phyloP scores from a whole-genome alignment of 1,140 invertebrate species.

The Drosophila setifemur region DNA sequence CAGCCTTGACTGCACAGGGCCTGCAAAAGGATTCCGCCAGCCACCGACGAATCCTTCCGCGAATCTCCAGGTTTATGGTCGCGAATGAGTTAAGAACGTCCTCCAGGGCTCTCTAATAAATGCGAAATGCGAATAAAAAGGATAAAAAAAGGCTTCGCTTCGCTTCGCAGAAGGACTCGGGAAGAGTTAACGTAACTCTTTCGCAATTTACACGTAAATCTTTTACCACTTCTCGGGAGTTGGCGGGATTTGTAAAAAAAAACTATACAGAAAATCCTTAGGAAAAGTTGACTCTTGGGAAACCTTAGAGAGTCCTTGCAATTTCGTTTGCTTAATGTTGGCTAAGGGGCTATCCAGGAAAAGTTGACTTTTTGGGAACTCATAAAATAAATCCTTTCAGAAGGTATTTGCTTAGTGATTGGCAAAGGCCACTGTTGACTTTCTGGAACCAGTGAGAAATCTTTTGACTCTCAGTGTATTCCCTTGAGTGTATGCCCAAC shows the following conservation, averaged over 20 bases:
- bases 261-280: background rate
- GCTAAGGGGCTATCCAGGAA: constrained; percentile 29
- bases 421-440: background rate
- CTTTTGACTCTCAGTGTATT: too few species aligned
- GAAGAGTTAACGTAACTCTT: constrained; percentile 79
- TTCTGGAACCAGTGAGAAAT: background rate
- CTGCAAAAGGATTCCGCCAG: constrained; percentile 53
- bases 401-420: constrained; percentile 16
- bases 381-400: background rate
- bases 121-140: constrained; percentile 47
- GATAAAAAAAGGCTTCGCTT: constrained; percentile 38
- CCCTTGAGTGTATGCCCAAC: too few species aligned
- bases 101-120: constrained; percentile 53
- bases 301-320: constrained; percentile 1
- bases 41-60: constrained; percentile 52
- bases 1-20: constrained; percentile 64
- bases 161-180: constrained; percentile 55
- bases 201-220: constrained; percentile 71
- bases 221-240: constrained; percentile 45
- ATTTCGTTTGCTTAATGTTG: constrained; percentile 48
- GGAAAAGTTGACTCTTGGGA: constrained; percentile 23
- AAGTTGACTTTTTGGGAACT: constrained; percentile 15
- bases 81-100: constrained; percentile 62
- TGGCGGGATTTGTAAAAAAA: constrained; percentile 39
- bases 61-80: constrained; percentile 51